These are phyloP conservation scores for Somateria mollissima DNA, from an alignment of 2,797 vertebrate genomes.

Conservation along the genomic window DNA sequence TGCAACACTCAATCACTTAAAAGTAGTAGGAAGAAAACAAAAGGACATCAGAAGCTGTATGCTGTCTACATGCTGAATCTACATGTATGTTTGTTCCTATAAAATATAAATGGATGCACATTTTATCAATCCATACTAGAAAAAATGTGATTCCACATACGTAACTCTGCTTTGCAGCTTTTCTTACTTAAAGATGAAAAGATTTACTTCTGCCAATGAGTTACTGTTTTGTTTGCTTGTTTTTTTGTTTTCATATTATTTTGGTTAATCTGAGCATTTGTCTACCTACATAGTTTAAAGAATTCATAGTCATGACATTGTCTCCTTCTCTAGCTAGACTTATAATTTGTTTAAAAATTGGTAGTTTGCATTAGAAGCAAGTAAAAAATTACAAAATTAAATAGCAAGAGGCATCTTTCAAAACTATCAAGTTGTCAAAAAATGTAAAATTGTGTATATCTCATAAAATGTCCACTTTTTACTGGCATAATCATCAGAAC, in stretches of 20 bases:
- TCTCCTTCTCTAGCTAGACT: not conserved
- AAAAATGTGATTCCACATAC: not conserved
- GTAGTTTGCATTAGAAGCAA: not conserved
- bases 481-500: not conserved
- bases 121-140: not conserved
- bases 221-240: not conserved
- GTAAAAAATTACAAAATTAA: not conserved
- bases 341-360: not conserved
- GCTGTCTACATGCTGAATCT: not conserved
- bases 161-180: not conserved
- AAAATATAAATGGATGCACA: not conserved
- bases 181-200: not conserved
- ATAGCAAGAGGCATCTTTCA: not conserved
- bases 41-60: not conserved
- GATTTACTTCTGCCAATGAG: not conserved
- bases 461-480: not conserved
- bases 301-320: not conserved
- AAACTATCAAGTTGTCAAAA: not conserved
- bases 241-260: too few species aligned
- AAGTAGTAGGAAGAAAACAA: not conserved
- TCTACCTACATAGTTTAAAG: not conserved
- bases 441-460: not conserved
- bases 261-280: not conserved
- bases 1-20: not conserved
- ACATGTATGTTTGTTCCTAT: rapidly evolving